Conservation (phyloP, 2,113 vertebrate species). For the Bubo bubo region DNA sequence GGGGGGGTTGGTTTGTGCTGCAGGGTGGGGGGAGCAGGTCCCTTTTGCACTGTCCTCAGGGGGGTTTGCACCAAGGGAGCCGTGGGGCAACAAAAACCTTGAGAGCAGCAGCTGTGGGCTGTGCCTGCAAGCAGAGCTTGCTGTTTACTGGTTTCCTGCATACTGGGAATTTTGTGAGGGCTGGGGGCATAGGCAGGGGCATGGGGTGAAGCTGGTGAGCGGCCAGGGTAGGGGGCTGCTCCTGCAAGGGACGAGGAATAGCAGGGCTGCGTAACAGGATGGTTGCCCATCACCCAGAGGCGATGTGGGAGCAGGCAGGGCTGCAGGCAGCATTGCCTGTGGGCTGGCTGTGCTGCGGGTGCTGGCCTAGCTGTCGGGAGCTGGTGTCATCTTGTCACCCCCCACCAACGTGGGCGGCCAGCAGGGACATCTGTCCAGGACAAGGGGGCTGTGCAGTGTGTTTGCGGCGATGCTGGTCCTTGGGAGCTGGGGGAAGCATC, state of each 20-base stretch:
- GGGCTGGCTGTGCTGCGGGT: neutral
- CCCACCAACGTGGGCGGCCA: no score
- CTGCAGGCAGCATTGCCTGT: neutral
- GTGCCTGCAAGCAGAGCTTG: neutral
- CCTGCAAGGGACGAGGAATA: neutral
- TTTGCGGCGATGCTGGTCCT: neutral
- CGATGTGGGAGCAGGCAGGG: neutral
- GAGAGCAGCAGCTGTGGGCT: neutral
- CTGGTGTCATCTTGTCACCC: neutral
- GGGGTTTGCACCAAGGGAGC: neutral
- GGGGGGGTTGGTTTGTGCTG: neutral
- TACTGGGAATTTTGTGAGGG: fast-evolving
- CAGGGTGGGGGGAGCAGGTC: no score
- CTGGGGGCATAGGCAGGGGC: neutral
- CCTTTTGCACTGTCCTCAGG: neutral
- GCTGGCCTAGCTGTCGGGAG: neutral
- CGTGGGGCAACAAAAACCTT: fast-evolving
- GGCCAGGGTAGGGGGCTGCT: neutral
- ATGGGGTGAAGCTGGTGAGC: fast-evolving
- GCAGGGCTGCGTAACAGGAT: neutral
- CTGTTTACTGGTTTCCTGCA: neutral
- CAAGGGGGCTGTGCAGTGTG: neutral
- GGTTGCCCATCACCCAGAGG: neutral
- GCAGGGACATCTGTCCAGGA: neutral
- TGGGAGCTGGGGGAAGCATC: neutral